Evolutionary conservation across 2,797 vertebrate genomes (phyloP).

Genomic region (Ctenosaura bakeri): DNA sequence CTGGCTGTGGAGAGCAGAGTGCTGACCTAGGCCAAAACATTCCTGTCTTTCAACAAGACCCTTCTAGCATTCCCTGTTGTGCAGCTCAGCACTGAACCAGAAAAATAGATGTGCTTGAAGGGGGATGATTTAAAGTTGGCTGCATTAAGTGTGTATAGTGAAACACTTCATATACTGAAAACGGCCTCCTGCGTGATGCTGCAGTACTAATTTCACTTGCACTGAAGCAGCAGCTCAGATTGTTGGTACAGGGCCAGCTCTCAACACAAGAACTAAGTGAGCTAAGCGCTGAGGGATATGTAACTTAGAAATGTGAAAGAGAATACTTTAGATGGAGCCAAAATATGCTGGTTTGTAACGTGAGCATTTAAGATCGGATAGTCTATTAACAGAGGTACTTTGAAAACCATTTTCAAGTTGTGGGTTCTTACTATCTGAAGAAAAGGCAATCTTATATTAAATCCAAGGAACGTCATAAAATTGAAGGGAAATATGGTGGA

Average conservation of each 20-base stretch:
- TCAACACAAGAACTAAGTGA: neutral
- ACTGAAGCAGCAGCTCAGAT: neutral
- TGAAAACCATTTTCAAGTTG: constrained; percentile 6
- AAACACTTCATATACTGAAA: neutral
- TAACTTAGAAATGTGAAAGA: neutral
- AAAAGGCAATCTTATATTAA: constrained; percentile 45
- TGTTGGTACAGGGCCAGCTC: neutral
- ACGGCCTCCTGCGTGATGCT: neutral
- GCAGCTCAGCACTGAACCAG: neutral
- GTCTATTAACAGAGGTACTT: neutral
- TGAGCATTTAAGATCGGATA: neutral
- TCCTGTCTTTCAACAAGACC: neutral
- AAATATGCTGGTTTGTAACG: neutral
- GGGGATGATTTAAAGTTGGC: neutral
- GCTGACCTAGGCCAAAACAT: neutral
- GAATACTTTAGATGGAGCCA: neutral
- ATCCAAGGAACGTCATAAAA: neutral
- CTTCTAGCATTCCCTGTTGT: neutral
- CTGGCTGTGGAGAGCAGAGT: neutral
- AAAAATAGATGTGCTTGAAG: neutral
- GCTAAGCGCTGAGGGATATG: neutral
- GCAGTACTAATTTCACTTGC: neutral
- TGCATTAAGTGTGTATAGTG: neutral
- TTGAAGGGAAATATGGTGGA: neutral
- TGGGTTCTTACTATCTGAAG: neutral